phyloP scores from a whole-genome alignment of 2,113 vertebrate species.

The Ardeotis arabs region DNA sequence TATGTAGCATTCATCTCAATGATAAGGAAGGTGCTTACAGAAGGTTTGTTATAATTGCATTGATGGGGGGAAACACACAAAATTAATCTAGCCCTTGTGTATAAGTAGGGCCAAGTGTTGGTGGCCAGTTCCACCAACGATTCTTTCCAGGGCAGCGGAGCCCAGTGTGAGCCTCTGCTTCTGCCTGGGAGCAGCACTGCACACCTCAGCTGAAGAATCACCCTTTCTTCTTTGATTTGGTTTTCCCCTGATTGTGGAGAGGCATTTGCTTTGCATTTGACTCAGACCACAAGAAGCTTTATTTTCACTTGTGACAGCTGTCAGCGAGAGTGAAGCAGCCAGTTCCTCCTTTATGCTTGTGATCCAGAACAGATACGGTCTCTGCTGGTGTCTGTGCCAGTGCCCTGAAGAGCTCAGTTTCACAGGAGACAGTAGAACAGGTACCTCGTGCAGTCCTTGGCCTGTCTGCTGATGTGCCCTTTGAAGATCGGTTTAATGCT shows the following conservation, averaged over 20 bases:
- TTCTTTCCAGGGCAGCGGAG: background rate
- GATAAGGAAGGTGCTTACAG: background rate
- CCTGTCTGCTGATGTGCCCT: background rate
- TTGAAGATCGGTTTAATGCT: background rate
- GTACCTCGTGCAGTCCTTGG: background rate
- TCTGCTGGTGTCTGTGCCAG: background rate
- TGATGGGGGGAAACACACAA: background rate
- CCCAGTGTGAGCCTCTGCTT: background rate
- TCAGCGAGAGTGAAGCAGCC: slow-evolving; percentile 16
- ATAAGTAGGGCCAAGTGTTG: background rate
- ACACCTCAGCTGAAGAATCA: background rate
- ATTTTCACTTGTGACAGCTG: slow-evolving; percentile 45
- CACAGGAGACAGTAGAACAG: background rate
- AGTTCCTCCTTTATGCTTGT: background rate
- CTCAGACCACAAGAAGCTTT: slow-evolving; percentile 26
- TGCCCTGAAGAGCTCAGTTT: background rate
- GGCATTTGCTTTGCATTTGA: slow-evolving; percentile 13
- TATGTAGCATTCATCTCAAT: background rate
- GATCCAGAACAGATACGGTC: background rate
- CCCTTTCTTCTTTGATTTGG: background rate
- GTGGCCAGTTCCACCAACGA: background rate
- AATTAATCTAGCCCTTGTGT: background rate
- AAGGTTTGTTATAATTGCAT: background rate
- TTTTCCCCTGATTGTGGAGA: background rate
- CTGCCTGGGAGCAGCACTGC: background rate